phyloP scores from a whole-genome alignment of 64 coral and sea anemone species.

The Actinia tenebrosa region DNA sequence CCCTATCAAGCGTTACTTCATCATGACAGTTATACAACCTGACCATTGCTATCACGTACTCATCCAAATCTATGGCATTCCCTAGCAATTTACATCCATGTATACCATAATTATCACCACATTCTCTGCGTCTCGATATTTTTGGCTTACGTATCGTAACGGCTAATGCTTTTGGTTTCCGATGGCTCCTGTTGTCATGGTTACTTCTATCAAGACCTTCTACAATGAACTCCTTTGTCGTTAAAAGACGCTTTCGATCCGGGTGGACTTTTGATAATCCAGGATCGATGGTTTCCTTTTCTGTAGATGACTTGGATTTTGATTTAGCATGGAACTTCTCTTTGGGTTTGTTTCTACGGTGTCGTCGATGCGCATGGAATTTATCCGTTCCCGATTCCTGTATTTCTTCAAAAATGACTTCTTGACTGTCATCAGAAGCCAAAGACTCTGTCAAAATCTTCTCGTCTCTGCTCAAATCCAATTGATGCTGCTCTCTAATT shows the following conservation, averaged over 20 bases:
- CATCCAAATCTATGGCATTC: background rate
- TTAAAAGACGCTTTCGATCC: background rate
- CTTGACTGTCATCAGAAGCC: background rate
- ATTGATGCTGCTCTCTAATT: background rate
- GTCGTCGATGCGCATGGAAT: background rate
- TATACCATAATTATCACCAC: conserved; percentile 2
- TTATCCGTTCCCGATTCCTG: background rate
- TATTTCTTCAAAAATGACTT: background rate
- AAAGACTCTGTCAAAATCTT: background rate
- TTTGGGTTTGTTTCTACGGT: background rate
- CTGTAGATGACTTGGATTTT: background rate
- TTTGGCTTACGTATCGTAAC: background rate
- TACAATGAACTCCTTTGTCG: background rate
- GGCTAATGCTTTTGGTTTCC: conserved; percentile 3
- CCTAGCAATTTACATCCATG: conserved; percentile 4
- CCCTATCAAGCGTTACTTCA: background rate
- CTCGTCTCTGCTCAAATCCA: background rate
- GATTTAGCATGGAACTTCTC: background rate
- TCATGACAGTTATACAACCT: conserved; percentile 9
- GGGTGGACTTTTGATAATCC: background rate
- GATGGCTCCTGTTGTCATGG: background rate
- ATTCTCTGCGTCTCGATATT: background rate
- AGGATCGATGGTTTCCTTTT: background rate
- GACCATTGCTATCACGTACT: conserved; percentile 12
- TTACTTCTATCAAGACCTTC: conserved; percentile 1